phyloP scores from a whole-genome alignment of 2,113 vertebrate species.

The Seriola aureovittata region DNA sequence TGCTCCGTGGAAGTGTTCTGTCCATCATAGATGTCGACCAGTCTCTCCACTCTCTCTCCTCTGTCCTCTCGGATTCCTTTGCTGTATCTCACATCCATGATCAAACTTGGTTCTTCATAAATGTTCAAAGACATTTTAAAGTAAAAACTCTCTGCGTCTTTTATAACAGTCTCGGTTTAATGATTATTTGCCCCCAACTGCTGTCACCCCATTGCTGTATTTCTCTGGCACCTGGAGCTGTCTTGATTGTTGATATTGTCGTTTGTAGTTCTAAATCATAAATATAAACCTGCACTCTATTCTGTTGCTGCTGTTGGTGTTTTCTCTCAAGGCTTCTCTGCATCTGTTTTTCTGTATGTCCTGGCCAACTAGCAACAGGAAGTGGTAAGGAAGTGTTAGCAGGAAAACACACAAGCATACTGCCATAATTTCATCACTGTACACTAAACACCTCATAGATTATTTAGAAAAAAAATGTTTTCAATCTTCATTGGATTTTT shows the following conservation, averaged over 20 bases:
- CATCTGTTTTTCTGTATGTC: not conserved
- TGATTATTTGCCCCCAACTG: too few species aligned
- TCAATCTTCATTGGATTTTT: too few species aligned
- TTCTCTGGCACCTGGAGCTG: not conserved
- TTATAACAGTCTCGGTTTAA: not conserved
- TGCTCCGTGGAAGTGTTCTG: accelerated
- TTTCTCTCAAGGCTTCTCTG: not conserved
- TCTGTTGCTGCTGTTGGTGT: not conserved
- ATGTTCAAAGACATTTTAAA: conserved; percentile 50
- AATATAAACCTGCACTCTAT: not conserved
- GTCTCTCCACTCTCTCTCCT: conserved; percentile 20
- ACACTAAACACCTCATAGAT: not conserved
- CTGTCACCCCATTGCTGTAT: not conserved
- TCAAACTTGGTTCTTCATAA: conserved; percentile 15
- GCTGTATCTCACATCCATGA: not conserved
- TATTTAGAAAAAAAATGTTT: too few species aligned
- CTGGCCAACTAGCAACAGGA: not conserved
- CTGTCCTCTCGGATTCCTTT: accelerated
- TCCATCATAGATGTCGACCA: conserved; percentile 55
- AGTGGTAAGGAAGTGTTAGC: conserved; percentile 6
- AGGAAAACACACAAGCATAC: not conserved
- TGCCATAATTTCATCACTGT: not conserved
- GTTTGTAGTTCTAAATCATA: too few species aligned
- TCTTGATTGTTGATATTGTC: too few species aligned
- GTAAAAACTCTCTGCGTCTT: too few species aligned